Percentiles rank a stretch among this genome's conserved stretches.
Evolutionary conservation across 2,797 vertebrate species (phyloP).

Genomic region (Esox lucius): DNA sequence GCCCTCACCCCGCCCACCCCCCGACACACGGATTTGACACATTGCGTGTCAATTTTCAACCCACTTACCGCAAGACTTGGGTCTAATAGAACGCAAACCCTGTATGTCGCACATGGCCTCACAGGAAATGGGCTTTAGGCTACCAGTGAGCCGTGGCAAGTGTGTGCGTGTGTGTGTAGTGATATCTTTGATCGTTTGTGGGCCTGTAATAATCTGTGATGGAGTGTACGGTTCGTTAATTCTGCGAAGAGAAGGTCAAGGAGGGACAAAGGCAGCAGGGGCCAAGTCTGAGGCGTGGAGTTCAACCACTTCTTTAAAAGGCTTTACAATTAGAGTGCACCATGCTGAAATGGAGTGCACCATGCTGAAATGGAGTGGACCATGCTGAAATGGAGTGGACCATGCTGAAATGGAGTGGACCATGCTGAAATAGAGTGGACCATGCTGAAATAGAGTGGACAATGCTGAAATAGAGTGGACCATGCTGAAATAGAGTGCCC

Average conservation of each 20-base stretch:
- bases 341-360: background rate
- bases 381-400: too few relatives aligned
- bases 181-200: background rate
- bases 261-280: background rate
- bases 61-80: background rate
- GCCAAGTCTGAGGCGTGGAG: background rate
- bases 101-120: background rate
- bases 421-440: too few relatives aligned
- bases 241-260: slow-evolving; percentile 1
- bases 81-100: background rate
- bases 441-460: too few relatives aligned
- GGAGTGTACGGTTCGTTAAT: slow-evolving; percentile 11
- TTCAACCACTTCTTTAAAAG: background rate
- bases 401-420: too few relatives aligned
- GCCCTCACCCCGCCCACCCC: background rate
- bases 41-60: background rate
- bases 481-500: too few relatives aligned
- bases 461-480: too few relatives aligned
- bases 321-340: background rate
- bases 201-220: slow-evolving; percentile 3
- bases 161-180: background rate
- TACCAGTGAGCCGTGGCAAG: slow-evolving; percentile 2
- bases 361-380: too few relatives aligned
- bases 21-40: background rate
- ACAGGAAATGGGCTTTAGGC: background rate